Base-by-base conservation (phyloP, 2,888 invertebrate genomes). In the Selenia dentaria region DNA sequence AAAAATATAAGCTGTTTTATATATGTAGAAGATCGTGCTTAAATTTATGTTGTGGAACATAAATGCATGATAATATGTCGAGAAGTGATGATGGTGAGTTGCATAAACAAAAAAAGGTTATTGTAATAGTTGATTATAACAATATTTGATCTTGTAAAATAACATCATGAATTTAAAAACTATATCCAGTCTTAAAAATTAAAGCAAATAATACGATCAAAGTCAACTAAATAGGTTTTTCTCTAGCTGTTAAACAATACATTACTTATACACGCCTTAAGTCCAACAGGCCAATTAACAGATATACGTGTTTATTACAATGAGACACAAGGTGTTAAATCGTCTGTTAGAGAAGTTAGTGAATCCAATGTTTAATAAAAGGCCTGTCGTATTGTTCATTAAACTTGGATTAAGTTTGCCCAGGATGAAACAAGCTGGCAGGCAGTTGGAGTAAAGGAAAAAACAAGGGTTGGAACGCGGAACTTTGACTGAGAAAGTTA, bases 341-440 rank as follows among this genome's bases (percentile, higher is more conserved):
- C 13, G 52, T 24, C 24, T 53, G 56, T 37, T 29, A 28, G 31
- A 1, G 41, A 61, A 69, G 69, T 76, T 77, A 69, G 76, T 74
- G 83, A 83, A 80, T 83, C 70, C 84, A 84, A 90, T 88, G 88
- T 91, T 91, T 91, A 90, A 91, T 91, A 90, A 91, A 91, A 83
- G 85, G 85, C 77, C 90, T 89, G 91, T 91, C 91, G 85, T 85
- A 88, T 89, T 91, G 91, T 91, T 91, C 88, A 91, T 91, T 91
- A 88, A 91, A 91, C 87, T 90, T 91, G 89, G 89, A 91, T 91
- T 91, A 86, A 91, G 89, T 87, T 91, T 86, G 84, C 82, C 81
- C 77, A 81, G 83, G 75, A 74, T 83, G 76, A 74, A 92, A 92
- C 91, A 91, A 92, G 91, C 86, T 82, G 81, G 74, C 77, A 81